Evolutionary conservation across 1,140 invertebrate genomes (phyloP).

Genomic region (Planococcus citri): DNA sequence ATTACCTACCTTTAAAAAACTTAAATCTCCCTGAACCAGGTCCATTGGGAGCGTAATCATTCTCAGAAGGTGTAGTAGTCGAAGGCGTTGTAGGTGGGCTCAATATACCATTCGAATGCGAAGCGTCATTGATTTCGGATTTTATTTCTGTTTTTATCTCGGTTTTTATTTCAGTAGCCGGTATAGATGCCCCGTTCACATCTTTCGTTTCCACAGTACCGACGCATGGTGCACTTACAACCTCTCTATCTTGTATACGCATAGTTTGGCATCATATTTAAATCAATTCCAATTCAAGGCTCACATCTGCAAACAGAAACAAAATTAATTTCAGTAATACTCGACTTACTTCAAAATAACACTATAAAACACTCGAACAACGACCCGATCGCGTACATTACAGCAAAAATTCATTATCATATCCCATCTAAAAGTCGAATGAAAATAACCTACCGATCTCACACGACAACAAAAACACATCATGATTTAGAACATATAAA

Average conservation of each 20-base stretch:
- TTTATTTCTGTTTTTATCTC: too few relatives aligned
- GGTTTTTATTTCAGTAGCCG: constrained; percentile 28
- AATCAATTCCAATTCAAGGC: constrained; percentile 12
- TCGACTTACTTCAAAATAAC: too few relatives aligned
- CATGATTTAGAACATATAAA: too few relatives aligned
- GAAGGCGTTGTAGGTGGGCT: constrained; percentile 25
- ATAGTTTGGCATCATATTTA: constrained; percentile 25
- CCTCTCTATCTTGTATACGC: constrained; percentile 29
- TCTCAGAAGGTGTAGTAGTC: constrained; percentile 21
- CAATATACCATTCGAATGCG: constrained; percentile 25
- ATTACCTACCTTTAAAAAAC: constrained; percentile 42
- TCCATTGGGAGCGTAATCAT: constrained; percentile 20
- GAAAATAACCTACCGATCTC: too few relatives aligned
- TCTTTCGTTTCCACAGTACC: constrained; percentile 32
- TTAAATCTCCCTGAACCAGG: constrained; percentile 40
- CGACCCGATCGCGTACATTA: background rate
- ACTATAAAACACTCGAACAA: too few relatives aligned
- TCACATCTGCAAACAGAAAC: background rate
- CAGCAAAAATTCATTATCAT: background rate
- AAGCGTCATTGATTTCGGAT: constrained; percentile 23
- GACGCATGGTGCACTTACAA: constrained; percentile 29
- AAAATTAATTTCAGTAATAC: background rate
- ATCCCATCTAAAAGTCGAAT: too few relatives aligned
- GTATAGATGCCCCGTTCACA: constrained; percentile 32
- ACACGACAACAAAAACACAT: too few relatives aligned